Conservation (phyloP, 1,140 invertebrate species). For the Listronotus oregonensis region DNA sequence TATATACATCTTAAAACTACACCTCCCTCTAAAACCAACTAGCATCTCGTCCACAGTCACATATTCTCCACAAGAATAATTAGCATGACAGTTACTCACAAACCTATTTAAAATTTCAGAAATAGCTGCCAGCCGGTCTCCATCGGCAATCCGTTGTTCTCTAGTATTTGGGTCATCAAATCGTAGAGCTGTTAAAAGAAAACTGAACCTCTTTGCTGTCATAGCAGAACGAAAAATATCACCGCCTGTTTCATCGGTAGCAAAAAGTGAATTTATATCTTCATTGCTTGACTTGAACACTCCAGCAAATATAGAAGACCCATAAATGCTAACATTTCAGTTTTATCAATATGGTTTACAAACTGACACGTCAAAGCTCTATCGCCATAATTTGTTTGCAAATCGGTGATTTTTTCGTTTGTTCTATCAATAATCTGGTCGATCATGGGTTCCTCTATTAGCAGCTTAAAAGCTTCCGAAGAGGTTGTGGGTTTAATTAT, state of each 20-base stretch:
- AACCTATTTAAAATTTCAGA: conserved; percentile 10
- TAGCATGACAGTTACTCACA: conserved; percentile 8
- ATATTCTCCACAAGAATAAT: too few species aligned
- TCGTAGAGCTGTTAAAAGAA: conserved; percentile 11
- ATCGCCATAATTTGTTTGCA: neutral
- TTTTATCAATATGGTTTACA: too few species aligned
- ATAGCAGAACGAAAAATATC: too few species aligned
- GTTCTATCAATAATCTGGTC: neutral
- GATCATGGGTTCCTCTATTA: neutral
- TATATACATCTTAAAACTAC: too few species aligned
- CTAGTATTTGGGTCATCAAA: conserved; percentile 17
- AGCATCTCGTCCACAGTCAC: too few species aligned
- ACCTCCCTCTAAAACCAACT: too few species aligned
- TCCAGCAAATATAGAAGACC: too few species aligned
- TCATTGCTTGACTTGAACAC: too few species aligned
- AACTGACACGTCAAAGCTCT: neutral
- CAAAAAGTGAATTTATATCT: too few species aligned
- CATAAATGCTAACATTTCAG: too few species aligned
- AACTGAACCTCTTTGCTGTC: too few species aligned
- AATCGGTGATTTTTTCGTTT: neutral
- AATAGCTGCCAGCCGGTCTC: conserved; percentile 15
- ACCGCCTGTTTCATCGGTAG: too few species aligned
- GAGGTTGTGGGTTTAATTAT: neutral
- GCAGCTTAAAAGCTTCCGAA: neutral
- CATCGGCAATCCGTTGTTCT: neutral